phyloP scores from a whole-genome alignment of 2,888 invertebrate genomes.

The Tupiocoris notatus region DNA sequence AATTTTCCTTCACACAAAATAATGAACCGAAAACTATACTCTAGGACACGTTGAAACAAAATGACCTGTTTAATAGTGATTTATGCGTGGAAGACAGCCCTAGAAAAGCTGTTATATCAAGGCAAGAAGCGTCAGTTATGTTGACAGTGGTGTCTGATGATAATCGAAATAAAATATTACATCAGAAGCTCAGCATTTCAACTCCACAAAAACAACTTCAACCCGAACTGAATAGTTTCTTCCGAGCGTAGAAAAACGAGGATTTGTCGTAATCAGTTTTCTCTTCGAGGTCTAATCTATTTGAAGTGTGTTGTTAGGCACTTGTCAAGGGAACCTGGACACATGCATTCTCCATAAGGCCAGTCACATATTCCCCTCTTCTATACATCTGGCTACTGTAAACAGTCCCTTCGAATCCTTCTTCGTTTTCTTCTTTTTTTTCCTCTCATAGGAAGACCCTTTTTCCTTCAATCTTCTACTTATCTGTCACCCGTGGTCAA shows the following conservation, averaged over 20 bases:
- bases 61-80: no score
- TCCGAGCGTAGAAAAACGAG: neutral
- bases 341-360: conserved; percentile 24
- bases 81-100: no score
- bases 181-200: no score
- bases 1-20: no score
- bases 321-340: conserved; percentile 42
- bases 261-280: conserved; percentile 2
- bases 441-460: neutral
- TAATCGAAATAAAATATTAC: no score
- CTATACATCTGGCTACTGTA: conserved; percentile 40
- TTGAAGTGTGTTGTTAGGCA: conserved; percentile 36
- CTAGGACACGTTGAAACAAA: no score
- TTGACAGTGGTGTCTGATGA: no score
- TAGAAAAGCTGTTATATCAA: no score
- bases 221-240: neutral
- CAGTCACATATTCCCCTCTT: neutral
- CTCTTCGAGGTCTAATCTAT: conserved; percentile 7
- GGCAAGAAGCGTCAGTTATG: no score
- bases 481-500: conserved; percentile 42
- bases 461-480: conserved; percentile 11
- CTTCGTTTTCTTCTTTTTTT: conserved; percentile 3
- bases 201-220: no score
- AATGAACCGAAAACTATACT: no score
- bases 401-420: conserved; percentile 6